Base-by-base conservation (phyloP, 2,113 vertebrate species). In the Thryonomys swinderianus region DNA sequence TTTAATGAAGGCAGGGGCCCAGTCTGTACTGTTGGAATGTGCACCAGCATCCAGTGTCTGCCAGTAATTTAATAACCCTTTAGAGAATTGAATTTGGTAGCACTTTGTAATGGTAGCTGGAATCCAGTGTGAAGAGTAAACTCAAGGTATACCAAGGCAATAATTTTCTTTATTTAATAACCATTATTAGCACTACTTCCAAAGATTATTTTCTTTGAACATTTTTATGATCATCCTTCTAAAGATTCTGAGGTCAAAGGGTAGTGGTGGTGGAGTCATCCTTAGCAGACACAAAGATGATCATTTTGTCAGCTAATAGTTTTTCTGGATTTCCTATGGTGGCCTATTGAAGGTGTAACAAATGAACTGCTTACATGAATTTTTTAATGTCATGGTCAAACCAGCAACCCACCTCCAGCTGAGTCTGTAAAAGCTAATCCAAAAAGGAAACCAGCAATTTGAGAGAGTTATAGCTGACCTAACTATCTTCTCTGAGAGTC, bases 401-500 rank as follows among this genome's bases (percentile, higher is more conserved):
- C 85, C 67, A 91, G 78, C 53, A 18, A 69, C 51, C 37, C 79
- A 3, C 91, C 96, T 96, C 93, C 79, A 95, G 53, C 93, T 40
- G 53, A 32, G 91, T 95, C 89, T 48, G 16, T 94, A 96, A 93
- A 37, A 40, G 13, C 85, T 97, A 86, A 71, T 0, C 0, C 81
- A 45, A 66, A 92, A 96, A 37, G 34, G 12, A 37, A 97, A 92
- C 90, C 18, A 55, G 62, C 48, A 95, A 94, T 96, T 96, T 95
- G 48, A 97, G 87, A 80, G 40, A 48, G 59, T 96, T 96, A 91
- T 96, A 25, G 92, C 92, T 95, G 67, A 34, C 95, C 84, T 84
- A 57, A 95, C 34, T 88, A 40, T 27, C 90, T 57, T 95, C 93
- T 79, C 96, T 66, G 67, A 93, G 83, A 96, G 2, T 94, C 86